A percentile compares a stretch with the other conserved stretches of the same genome.
phyloP scores from a whole-genome alignment of 2,888 invertebrate genomes.

The Spilarctia lutea region DNA sequence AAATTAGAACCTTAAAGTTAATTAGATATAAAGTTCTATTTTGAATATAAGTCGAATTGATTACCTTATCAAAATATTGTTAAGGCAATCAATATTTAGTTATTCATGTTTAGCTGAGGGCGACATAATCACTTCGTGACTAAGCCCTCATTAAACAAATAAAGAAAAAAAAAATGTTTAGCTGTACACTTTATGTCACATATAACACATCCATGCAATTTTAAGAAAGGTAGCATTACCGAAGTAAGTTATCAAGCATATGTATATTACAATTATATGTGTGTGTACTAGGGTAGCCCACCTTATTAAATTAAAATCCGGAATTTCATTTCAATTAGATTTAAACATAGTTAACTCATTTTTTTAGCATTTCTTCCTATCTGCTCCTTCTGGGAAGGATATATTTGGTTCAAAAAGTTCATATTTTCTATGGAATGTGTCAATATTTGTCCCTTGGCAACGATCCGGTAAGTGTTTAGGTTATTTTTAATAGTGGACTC shows the following conservation, averaged over 20 bases:
- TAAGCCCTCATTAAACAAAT: too few relatives aligned
- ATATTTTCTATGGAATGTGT: constrained; percentile 60
- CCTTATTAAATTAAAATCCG: constrained; percentile 53
- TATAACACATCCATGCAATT: too few relatives aligned
- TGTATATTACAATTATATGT: not conserved
- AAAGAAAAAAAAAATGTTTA: too few relatives aligned
- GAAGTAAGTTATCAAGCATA: not conserved
- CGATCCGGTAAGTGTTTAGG: constrained; percentile 32
- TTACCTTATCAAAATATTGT: not conserved
- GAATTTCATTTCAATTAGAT: constrained; percentile 48
- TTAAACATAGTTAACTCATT: constrained; percentile 17
- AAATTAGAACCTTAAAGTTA: not conserved
- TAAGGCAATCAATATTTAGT: not conserved
- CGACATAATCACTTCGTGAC: too few relatives aligned
- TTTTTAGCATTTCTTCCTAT: constrained; percentile 32
- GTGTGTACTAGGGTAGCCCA: constrained; percentile 38
- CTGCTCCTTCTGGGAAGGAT: constrained; percentile 62
- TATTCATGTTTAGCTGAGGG: not conserved
- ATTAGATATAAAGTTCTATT: not conserved
- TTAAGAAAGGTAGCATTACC: not conserved
- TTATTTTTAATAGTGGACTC: constrained; percentile 34
- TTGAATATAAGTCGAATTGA: not conserved
- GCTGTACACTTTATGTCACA: not conserved
- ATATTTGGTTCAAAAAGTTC: constrained; percentile 72
- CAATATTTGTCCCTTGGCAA: constrained; percentile 69